These are phyloP conservation scores for Timema cristinae DNA, from an alignment of 2,888 invertebrate species.

Conservation along the genomic window DNA sequence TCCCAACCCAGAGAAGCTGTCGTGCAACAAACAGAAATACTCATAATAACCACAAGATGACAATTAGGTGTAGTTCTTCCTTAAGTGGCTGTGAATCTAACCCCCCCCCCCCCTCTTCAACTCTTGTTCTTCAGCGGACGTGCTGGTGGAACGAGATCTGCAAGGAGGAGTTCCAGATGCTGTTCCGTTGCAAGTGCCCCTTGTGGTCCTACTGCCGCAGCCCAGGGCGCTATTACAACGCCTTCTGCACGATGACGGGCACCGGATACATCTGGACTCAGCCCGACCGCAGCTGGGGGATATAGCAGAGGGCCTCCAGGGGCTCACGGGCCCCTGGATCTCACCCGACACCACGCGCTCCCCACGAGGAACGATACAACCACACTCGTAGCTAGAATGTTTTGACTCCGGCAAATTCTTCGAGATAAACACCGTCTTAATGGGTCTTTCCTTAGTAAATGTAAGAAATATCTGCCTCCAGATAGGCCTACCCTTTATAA, in stretches of 20 bases:
- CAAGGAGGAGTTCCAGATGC: constrained; percentile 84
- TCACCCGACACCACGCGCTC: neutral
- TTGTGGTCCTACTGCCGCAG: constrained; percentile 82
- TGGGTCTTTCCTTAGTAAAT: too few relatives aligned
- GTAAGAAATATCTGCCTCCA: too few relatives aligned
- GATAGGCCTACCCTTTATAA: too few relatives aligned
- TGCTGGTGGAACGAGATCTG: constrained; percentile 95
- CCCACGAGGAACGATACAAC: neutral
- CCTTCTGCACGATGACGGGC: constrained; percentile 84
- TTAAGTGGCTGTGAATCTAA: too few relatives aligned
- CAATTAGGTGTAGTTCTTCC: too few relatives aligned
- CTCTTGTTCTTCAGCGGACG: constrained; percentile 61
- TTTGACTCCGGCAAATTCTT: too few relatives aligned
- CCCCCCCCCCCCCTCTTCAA: neutral
- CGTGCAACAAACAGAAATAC: too few relatives aligned
- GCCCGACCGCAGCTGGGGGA: constrained; percentile 52
- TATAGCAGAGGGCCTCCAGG: constrained; percentile 23
- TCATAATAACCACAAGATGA: too few relatives aligned
- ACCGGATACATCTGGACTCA: constrained; percentile 90
- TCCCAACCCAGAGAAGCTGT: too few relatives aligned
- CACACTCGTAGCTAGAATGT: too few relatives aligned
- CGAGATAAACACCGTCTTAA: too few relatives aligned
- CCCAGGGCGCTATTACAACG: constrained; percentile 87
- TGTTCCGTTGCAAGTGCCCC: constrained; percentile 84
- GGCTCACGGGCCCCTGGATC: neutral